Evolutionary conservation across 2,797 vertebrate genomes (phyloP).

Genomic region (Liasis olivaceus): DNA sequence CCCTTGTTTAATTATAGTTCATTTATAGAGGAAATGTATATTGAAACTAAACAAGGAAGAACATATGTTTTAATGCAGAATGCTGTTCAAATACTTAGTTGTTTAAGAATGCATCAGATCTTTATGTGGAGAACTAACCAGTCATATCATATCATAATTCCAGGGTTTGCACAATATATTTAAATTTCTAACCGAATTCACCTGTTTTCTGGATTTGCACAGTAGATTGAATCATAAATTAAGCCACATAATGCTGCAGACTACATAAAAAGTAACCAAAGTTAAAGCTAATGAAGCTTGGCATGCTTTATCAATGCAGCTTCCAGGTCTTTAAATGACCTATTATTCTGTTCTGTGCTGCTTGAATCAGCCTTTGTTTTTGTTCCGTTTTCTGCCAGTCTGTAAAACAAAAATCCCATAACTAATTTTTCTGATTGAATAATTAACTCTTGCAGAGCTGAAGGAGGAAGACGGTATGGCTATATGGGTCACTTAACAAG

Average conservation of each 20-base stretch:
- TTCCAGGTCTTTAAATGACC: not conserved
- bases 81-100: not conserved
- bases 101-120: not conserved
- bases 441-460: conserved; percentile 75
- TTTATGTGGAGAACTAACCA: not conserved
- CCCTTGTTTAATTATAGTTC: not conserved
- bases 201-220: not conserved
- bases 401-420: not conserved
- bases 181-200: not conserved
- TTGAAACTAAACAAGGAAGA: not conserved
- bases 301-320: not conserved
- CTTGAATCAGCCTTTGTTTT: not conserved
- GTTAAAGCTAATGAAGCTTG: not conserved
- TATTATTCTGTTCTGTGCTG: not conserved
- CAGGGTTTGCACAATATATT: not conserved
- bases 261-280: not conserved
- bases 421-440: not conserved
- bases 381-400: not conserved
- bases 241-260: not conserved
- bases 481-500: conserved; percentile 99
- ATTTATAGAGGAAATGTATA: not conserved
- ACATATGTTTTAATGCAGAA: not conserved
- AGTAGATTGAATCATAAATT: not conserved
- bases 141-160: not conserved
- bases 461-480: conserved; percentile 91